Evolutionary conservation across 1,140 invertebrate species (phyloP), one percentile per base, ranked within the genome.

Genomic region (Neodiprion pinetum): DNA sequence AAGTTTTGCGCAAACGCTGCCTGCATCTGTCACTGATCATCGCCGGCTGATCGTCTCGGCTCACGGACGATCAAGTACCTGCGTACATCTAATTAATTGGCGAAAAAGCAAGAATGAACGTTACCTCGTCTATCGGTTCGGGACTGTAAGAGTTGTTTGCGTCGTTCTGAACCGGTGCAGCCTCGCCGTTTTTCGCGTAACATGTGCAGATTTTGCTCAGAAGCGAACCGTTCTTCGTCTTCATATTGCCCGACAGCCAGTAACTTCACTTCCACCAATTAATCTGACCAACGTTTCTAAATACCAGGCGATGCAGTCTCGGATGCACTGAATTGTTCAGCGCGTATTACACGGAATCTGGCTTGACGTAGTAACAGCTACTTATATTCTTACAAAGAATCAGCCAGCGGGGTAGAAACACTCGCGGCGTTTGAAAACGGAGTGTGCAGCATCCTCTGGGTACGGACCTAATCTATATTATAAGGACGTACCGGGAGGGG

Each of bases 151-250:
- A 61, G 53, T 61, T 17, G 53, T 61, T 61, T 5, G 28, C 28
- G 5, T 40, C 28, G 47, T 77, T 74, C 11, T 70, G 72, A 49
- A 73, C 72, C 9, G 49, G 40, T 9, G 61, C 72, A 40, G 76
- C 68, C 65, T 76, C 67, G 12, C n/a, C 53, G 0, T 61, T 61
- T 4, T 74, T 74, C 12, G 61, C 67, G 50, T 78, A 83, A 71
- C 80, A 85, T 72, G 80, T 83, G 77, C 79, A 84, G 17, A 85
- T 74, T 71, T 77, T 84, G 49, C 75, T 78, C 48, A 85, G 73
- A 10, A 83, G 23, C 17, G 82, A 82, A 12, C 69, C 78, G 61
- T 80, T 84, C 69, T 81, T 82, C 5, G 76, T 81, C 70, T 84
- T 80, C 82, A 84, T 40, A 40, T 40, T 5, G 28, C 28, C 28